A percentile compares a stretch with the other conserved stretches of the same genome.
phyloP scores from a whole-genome alignment of 2,797 vertebrate species.

The Macropodus opercularis region DNA sequence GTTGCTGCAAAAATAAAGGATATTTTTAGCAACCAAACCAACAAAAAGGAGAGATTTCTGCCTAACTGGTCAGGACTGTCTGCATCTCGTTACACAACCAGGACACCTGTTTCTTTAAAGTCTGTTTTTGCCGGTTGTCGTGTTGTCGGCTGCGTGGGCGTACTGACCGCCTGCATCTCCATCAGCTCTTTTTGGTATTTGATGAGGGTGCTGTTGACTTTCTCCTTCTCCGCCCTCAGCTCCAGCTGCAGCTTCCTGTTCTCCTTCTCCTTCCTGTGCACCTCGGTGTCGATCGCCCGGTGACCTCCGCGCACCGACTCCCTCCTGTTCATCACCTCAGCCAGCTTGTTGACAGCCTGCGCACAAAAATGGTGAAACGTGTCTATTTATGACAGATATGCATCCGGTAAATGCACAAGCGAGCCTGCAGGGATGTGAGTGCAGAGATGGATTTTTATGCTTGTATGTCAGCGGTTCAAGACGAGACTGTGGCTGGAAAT shows the following conservation, averaged over 20 bases:
- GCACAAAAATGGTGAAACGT: neutral
- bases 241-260: slow-evolving; percentile 95
- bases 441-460: slow-evolving; percentile 7
- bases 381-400: slow-evolving; percentile 20
- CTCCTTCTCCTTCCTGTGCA: slow-evolving; percentile 94
- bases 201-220: slow-evolving; percentile 92
- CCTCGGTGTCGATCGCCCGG: slow-evolving; percentile 85
- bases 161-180: slow-evolving; percentile 98
- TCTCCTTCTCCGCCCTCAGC: slow-evolving; percentile 92
- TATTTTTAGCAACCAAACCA: too few relatives aligned
- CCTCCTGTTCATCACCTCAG: slow-evolving; percentile 95
- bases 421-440: slow-evolving; percentile 24
- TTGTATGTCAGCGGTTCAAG: slow-evolving; percentile 35
- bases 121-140: slow-evolving; percentile 2
- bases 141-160: slow-evolving; percentile 8
- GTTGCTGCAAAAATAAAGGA: too few relatives aligned
- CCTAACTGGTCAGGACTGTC: too few relatives aligned
- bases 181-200: slow-evolving; percentile 94
- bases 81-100: too few relatives aligned
- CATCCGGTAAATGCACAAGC: slow-evolving; percentile 5
- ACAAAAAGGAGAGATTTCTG: too few relatives aligned
- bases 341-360: slow-evolving; percentile 95
- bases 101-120: slow-evolving; percentile 15
- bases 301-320: slow-evolving; percentile 77
- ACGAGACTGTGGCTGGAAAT: slow-evolving; percentile 40